phyloP scores from a whole-genome alignment of 2,888 invertebrate genomes.

The Ochropacha duplaris region DNA sequence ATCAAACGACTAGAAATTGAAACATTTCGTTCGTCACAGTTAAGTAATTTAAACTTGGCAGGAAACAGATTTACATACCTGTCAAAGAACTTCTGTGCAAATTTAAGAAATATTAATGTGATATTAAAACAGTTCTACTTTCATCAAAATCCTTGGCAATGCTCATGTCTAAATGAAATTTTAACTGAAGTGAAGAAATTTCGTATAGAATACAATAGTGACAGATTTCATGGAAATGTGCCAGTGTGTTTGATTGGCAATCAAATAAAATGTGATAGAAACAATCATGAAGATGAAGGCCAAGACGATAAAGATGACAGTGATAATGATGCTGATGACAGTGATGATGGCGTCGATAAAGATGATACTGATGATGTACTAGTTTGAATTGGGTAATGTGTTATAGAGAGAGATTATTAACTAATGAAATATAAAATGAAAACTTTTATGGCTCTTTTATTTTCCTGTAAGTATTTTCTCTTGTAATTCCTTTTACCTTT shows the following conservation, averaged over 20 bases:
- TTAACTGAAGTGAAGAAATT: conserved; percentile 57
- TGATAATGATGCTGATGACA: no score
- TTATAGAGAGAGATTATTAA: no score
- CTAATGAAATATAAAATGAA: no score
- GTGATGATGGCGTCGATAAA: no score
- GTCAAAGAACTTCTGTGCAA: conserved; percentile 61
- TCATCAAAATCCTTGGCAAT: conserved; percentile 73
- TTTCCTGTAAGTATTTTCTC: no score
- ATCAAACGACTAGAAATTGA: conserved; percentile 55
- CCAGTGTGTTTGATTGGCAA: conserved; percentile 47
- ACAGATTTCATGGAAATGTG: conserved; percentile 50
- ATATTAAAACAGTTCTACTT: conserved; percentile 58
- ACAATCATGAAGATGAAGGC: no score
- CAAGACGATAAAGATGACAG: no score
- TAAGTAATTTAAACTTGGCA: conserved; percentile 61
- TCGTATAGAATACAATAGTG: conserved; percentile 8
- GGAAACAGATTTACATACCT: conserved; percentile 63
- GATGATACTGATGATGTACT: no score
- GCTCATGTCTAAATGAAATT: conserved; percentile 59
- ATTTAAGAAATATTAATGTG: conserved; percentile 57
- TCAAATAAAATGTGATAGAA: no score
- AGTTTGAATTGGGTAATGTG: no score
- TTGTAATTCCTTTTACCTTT: no score
- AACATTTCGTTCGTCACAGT: conserved; percentile 51
- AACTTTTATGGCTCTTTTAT: no score